Evolutionary conservation across 2,888 invertebrate species (phyloP).

Genomic region (Leptopilina drosophilae): DNA sequence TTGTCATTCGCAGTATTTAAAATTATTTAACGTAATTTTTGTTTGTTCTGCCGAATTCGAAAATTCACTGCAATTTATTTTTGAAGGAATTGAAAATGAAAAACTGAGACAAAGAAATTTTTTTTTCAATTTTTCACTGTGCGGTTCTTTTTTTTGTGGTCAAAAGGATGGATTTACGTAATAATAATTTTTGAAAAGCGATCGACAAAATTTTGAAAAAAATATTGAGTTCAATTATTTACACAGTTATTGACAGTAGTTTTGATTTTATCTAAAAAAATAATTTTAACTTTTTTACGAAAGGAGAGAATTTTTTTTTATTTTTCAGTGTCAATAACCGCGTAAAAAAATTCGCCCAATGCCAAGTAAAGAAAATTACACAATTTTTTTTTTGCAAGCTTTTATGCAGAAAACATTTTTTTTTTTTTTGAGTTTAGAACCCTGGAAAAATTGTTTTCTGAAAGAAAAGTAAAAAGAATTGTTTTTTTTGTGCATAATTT

Average conservation of each 20-base stretch:
- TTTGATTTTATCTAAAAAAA: too few relatives aligned
- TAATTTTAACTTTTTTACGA: background rate
- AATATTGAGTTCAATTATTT: background rate
- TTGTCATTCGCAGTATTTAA: slow-evolving; percentile 5
- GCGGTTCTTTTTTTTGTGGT: background rate
- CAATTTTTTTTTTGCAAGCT: background rate
- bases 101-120: background rate
- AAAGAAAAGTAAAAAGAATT: background rate
- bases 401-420: background rate
- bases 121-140: background rate
- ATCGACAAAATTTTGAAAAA: slow-evolving; percentile 2
- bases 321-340: background rate
- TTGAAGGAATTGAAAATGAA: too few relatives aligned
- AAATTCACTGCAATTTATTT: slow-evolving; percentile 13
- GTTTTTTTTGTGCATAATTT: slow-evolving; percentile 1
- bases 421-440: background rate
- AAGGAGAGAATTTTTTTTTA: too few relatives aligned
- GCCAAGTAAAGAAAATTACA: slow-evolving; percentile 21
- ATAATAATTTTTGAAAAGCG: slow-evolving; percentile 1
- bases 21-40: background rate
- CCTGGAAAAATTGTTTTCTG: background rate
- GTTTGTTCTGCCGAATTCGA: background rate
- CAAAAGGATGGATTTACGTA: slow-evolving; percentile 17
- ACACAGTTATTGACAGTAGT: slow-evolving; percentile 5
- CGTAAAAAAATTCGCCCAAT: background rate